phyloP scores from a whole-genome alignment of 1,140 invertebrate species.

The Leguminivora glycinivorella region DNA sequence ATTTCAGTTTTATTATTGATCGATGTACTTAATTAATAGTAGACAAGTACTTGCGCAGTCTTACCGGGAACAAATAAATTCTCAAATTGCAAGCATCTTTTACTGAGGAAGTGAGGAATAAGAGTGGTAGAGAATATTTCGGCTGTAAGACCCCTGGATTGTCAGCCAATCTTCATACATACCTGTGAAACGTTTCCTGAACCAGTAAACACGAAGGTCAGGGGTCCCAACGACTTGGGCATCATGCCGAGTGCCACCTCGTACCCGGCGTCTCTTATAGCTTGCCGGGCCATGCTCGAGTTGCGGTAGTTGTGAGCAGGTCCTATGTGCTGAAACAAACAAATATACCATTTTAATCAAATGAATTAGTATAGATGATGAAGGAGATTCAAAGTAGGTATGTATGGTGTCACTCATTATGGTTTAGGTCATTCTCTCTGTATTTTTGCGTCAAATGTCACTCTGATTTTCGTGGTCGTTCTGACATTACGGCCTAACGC shows the following conservation, averaged over 20 bases:
- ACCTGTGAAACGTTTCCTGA: slow-evolving; percentile 91
- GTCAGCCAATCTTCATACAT: slow-evolving; percentile 27
- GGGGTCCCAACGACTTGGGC: slow-evolving; percentile 98
- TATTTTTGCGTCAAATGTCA: no score
- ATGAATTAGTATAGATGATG: neutral
- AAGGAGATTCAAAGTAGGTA: no score
- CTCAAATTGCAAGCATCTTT: no score
- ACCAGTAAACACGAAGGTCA: slow-evolving; percentile 99
- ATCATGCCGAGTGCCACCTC: slow-evolving; percentile 98
- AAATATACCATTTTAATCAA: neutral
- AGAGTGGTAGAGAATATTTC: no score
- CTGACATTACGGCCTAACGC: no score
- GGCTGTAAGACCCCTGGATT: no score
- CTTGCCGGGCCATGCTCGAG: slow-evolving; percentile 97
- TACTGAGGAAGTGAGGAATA: no score
- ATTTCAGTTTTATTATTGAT: neutral
- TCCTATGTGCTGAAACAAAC: slow-evolving; percentile 91
- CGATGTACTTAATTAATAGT: neutral
- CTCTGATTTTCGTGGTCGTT: no score
- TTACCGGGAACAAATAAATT: no score
- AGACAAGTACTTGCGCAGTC: no score
- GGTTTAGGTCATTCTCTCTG: no score
- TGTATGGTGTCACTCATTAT: no score
- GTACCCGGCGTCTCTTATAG: slow-evolving; percentile 98
- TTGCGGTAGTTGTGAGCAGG: slow-evolving; percentile 99